Evolutionary conservation across 2,113 vertebrate genomes (phyloP), one percentile per base, ranked within the genome.

Genomic region (Parus major): DNA sequence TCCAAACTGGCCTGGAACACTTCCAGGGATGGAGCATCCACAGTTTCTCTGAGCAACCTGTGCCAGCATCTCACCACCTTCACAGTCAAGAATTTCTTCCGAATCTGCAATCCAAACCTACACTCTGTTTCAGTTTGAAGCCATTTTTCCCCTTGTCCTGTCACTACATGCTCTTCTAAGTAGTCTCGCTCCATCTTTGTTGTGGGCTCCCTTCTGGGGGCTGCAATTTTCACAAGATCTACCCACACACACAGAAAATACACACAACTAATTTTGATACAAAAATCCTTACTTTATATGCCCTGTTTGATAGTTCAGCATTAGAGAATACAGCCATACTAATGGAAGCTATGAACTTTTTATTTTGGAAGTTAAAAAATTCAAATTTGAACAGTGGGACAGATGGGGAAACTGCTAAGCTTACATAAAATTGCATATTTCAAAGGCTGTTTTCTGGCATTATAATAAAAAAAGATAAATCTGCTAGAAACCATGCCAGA

Each of bases 401-500:
- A 95, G 94, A 96, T 94, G 93, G 93, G 64, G 56, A 93, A 92
- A 88, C 24, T 73, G 79, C 68, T 93, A 94, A 27, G 31, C 65
- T 83, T 71, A 86, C 92, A 90, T 63, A 88, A 93, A 92, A 83
- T 27, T 75, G 39, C 68, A 18, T 86, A 92, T 90, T 94, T 95
- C 72, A 93, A 96, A 96, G 85, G 44, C n/a, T 90, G 59, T 39
- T 93, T 91, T 86, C 85, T 93, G 88, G 82, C 88, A 94, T 44
- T 44, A 66, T 60, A 92, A 83, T 78, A 93, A 83, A 87, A 88
- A 78, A 92, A 46, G 23, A 93, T n/a, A 86, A 75, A 80, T 86
- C 47, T 88, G 44, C 82, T 88, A 80, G 79, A 95, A 97, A 83
- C 79, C n/a, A 75, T 78, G 82, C 90, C 93, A 93, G 82, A 95